A percentile compares a stretch with the other conserved stretches of the same genome.
phyloP scores from a whole-genome alignment of 35 echinoderm and acorn worm species.

The Ophiothrix spiculata region DNA sequence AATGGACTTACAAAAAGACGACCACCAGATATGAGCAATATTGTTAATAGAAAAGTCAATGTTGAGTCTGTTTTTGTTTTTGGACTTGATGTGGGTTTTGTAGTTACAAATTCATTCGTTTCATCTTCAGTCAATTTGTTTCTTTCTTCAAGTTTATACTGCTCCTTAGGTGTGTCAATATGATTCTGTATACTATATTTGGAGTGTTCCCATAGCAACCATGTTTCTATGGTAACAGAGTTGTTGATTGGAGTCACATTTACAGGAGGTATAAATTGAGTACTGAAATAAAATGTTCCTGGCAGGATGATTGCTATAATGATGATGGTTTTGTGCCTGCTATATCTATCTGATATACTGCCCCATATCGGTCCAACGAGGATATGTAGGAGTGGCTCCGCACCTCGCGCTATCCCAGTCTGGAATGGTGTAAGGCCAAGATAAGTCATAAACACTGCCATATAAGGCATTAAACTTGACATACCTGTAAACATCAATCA shows the following conservation, averaged over 20 bases:
- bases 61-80: slow-evolving; percentile 3
- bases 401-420: not conserved
- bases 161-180: not conserved
- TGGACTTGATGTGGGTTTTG: not conserved
- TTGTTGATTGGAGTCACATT: not conserved
- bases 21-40: not conserved
- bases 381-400: not conserved
- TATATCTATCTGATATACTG: not conserved
- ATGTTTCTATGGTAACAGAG: not conserved
- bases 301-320: not conserved
- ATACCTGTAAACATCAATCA: not conserved
- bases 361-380: not conserved
- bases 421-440: not conserved
- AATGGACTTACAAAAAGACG: not conserved
- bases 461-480: not conserved
- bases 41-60: not conserved
- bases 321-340: not conserved
- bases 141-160: not conserved
- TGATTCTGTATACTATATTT: not conserved
- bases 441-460: not conserved
- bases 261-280: not conserved
- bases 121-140: not conserved
- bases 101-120: not conserved
- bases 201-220: not conserved
- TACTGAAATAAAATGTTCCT: not conserved